These are phyloP conservation scores for Gallinago paraguaiae DNA, from an alignment of 2,113 vertebrate species.

Conservation along the genomic window DNA sequence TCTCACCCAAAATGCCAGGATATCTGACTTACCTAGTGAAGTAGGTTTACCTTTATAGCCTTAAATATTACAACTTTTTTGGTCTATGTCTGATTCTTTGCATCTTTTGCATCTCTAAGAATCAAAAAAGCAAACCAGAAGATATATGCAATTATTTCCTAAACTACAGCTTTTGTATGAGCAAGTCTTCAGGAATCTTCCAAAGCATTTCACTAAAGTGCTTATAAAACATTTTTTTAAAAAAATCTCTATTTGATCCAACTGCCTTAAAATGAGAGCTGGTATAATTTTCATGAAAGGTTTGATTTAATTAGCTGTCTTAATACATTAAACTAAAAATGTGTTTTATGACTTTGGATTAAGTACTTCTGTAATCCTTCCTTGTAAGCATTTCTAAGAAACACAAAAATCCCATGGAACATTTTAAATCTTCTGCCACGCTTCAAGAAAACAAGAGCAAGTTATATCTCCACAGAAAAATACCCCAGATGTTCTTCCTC, in stretches of 20 bases:
- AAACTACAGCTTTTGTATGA: background rate
- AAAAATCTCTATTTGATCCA: background rate
- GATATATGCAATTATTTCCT: background rate
- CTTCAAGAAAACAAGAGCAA: background rate
- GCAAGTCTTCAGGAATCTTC: background rate
- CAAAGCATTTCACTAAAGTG: background rate
- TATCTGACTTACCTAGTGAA: background rate
- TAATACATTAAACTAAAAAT: background rate
- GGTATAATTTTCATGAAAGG: background rate
- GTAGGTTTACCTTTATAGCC: background rate
- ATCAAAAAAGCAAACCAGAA: background rate
- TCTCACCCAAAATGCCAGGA: background rate
- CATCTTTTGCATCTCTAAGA: background rate
- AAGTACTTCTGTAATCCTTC: background rate
- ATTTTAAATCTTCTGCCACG: background rate
- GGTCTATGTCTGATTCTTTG: background rate
- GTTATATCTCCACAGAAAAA: background rate
- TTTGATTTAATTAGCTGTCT: background rate
- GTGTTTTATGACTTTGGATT: background rate
- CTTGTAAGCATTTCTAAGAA: background rate
- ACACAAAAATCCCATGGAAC: background rate
- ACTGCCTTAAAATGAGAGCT: background rate
- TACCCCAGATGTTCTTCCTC: background rate
- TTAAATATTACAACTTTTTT: background rate
- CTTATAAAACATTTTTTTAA: background rate